A percentile compares a stretch with the other conserved stretches of the same genome.
phyloP scores from a whole-genome alignment of 2,113 vertebrate species.

The Callipepla squamata region DNA sequence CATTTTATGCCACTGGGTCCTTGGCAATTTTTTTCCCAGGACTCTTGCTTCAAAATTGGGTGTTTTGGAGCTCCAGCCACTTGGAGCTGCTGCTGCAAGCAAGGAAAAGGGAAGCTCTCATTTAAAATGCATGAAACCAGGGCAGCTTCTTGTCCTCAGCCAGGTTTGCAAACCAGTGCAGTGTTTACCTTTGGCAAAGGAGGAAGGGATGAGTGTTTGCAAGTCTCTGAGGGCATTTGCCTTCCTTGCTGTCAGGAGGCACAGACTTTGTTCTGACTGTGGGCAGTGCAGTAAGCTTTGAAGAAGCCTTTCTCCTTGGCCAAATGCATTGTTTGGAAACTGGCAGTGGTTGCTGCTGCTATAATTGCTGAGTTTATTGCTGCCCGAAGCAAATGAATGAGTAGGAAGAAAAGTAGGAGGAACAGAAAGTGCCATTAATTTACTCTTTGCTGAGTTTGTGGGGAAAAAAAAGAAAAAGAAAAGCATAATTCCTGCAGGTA shows the following conservation, averaged over 20 bases:
- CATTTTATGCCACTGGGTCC: neutral
- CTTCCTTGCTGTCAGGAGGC: neutral
- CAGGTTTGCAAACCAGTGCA: neutral
- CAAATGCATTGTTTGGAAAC: neutral
- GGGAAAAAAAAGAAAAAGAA: neutral
- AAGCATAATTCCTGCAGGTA: conserved; percentile 1
- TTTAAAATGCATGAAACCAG: neutral
- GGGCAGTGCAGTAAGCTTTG: neutral
- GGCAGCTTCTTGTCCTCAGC: neutral
- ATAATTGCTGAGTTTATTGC: conserved; percentile 48
- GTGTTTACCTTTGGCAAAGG: neutral
- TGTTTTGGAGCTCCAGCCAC: neutral
- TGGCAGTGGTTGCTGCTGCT: neutral
- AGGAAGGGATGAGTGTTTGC: neutral
- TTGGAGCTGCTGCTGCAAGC: neutral
- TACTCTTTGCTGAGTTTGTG: conserved; percentile 38
- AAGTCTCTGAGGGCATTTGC: neutral
- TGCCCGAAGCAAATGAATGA: conserved; percentile 48
- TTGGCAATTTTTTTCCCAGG: neutral
- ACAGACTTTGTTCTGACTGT: conserved; percentile 17
- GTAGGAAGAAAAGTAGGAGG: conserved; percentile 53
- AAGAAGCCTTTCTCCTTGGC: conserved; percentile 23
- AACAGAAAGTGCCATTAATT: conserved; percentile 56
- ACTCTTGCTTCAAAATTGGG: neutral
- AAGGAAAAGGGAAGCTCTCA: neutral